Percentiles rank a stretch among this genome's conserved stretches.
Evolutionary conservation across 2,113 vertebrate species (phyloP).

Genomic region (Chaenogobius annularis): DNA sequence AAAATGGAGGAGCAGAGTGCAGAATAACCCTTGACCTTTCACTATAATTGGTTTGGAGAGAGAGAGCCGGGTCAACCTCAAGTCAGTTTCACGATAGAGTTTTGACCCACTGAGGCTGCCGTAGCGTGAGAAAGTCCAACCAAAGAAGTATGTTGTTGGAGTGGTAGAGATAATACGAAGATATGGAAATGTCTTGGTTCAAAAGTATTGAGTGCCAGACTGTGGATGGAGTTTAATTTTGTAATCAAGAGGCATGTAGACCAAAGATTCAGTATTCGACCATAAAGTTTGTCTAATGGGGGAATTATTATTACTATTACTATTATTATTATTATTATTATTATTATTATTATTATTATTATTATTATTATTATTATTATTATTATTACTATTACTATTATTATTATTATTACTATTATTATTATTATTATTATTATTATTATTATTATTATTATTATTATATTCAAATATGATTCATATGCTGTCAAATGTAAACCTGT

Average conservation of each 20-base stretch:
- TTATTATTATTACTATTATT: too few species aligned
- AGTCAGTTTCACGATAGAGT: not conserved
- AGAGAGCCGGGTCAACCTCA: not conserved
- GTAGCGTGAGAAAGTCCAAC: not conserved
- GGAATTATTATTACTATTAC: too few species aligned
- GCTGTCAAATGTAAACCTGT: too few species aligned
- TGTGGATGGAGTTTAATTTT: not conserved
- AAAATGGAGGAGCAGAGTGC: not conserved
- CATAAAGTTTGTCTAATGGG: not conserved
- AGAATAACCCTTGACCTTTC: not conserved
- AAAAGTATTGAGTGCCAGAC: not conserved
- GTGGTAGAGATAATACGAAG: not conserved
- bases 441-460: too few species aligned
- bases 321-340: too few species aligned
- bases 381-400: too few species aligned
- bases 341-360: too few species aligned
- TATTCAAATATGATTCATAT: too few species aligned
- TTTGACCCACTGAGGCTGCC: slow-evolving; percentile 1
- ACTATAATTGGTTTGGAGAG: not conserved
- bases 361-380: too few species aligned
- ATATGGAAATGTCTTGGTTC: not conserved
- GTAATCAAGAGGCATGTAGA: not conserved
- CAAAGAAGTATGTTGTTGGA: not conserved
- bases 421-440: too few species aligned
- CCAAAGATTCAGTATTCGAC: not conserved